These are phyloP conservation scores for Lamellibrachia columna DNA, from an alignment of 2,888 invertebrate species.

Conservation along the genomic window DNA sequence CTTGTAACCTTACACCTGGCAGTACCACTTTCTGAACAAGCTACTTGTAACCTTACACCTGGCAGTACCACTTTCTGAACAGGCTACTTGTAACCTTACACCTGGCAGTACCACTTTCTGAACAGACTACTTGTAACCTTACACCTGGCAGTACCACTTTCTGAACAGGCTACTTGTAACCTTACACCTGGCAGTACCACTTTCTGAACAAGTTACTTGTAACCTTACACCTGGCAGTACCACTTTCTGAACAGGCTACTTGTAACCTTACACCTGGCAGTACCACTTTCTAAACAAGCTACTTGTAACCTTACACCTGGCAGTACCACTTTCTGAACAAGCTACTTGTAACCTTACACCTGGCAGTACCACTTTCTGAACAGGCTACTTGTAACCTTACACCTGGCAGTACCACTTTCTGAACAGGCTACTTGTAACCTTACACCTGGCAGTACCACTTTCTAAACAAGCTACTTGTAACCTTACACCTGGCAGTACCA, in stretches of 20 bases:
- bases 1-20: background rate
- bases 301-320: background rate
- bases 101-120: background rate
- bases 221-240: background rate
- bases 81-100: background rate
- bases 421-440: background rate
- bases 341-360: no score
- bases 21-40: background rate
- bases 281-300: background rate
- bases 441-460: background rate
- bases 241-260: background rate
- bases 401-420: background rate
- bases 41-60: background rate
- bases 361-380: background rate
- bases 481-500: background rate
- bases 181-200: background rate
- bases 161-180: background rate
- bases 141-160: background rate
- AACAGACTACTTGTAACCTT: background rate
- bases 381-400: no score
- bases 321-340: background rate
- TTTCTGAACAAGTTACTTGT: background rate
- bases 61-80: background rate
- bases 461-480: no score
- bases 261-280: background rate